Evolutionary conservation across 2,888 invertebrate species (phyloP).

Genomic region (Adelphocoris suturalis): DNA sequence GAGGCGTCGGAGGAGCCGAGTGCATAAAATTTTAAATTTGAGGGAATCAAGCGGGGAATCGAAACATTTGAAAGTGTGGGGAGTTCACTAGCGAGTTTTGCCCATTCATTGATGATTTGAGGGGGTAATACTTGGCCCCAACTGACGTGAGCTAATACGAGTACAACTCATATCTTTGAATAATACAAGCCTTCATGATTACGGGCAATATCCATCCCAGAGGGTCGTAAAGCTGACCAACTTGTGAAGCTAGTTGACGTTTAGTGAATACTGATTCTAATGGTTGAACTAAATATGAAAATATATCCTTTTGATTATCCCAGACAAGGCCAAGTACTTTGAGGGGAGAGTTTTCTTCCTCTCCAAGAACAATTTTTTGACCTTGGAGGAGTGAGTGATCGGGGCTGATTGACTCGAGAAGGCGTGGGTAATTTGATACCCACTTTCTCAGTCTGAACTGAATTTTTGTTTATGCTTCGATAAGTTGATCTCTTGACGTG

Average conservation of each 20-base stretch:
- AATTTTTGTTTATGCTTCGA: slow-evolving; percentile 17
- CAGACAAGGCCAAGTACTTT: too few relatives aligned
- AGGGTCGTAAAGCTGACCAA: slow-evolving; percentile 47
- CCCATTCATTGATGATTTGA: background rate
- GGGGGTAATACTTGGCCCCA: slow-evolving; percentile 29
- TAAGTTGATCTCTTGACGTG: background rate
- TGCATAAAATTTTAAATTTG: too few relatives aligned
- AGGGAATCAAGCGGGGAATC: slow-evolving; percentile 25
- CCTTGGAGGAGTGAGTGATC: background rate
- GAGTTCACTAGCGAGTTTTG: background rate
- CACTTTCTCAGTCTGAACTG: slow-evolving; percentile 56
- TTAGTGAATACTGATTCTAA: background rate
- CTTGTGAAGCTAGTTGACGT: slow-evolving; percentile 49
- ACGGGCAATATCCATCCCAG: slow-evolving; percentile 48
- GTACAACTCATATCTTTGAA: slow-evolving; percentile 1
- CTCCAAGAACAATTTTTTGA: background rate
- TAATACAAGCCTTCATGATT: background rate
- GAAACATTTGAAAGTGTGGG: background rate
- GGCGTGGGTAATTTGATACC: slow-evolving; percentile 21
- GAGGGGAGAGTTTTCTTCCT: too few relatives aligned
- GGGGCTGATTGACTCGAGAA: too few relatives aligned
- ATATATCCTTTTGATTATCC: too few relatives aligned
- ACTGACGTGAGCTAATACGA: background rate
- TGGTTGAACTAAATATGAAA: slow-evolving; percentile 14
- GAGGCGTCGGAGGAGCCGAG: slow-evolving; percentile 17